Evolutionary conservation across 2,113 vertebrate species (phyloP).

Genomic region (Sylvietta virens): DNA sequence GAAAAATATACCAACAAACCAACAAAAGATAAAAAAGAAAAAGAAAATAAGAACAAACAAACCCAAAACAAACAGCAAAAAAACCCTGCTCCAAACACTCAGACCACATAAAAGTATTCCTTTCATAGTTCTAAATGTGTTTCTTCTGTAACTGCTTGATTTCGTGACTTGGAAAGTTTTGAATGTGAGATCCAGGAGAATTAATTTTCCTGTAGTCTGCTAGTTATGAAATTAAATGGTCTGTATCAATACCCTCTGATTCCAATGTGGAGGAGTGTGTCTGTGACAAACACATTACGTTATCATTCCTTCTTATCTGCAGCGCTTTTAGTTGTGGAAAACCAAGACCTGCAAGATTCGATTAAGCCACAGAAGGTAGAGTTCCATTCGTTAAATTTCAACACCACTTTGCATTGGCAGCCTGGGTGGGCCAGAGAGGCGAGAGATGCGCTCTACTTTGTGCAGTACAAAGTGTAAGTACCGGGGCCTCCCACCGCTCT

Average conservation of each 20-base stretch:
- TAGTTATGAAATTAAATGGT: not conserved
- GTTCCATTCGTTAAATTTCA: constrained; percentile 69
- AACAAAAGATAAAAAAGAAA: not conserved
- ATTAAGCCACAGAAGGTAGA: constrained; percentile 58
- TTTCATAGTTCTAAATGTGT: not conserved
- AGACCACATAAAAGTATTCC: not conserved
- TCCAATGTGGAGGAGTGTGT: fast-evolving
- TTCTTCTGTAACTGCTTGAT: not conserved
- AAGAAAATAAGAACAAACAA: not conserved
- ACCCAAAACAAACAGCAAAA: not conserved
- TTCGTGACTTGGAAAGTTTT: not conserved
- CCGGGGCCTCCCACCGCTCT: fast-evolving
- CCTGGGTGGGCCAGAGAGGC: constrained; percentile 1
- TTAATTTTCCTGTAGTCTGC: not conserved
- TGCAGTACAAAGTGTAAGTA: constrained; percentile 77
- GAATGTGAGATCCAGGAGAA: not conserved
- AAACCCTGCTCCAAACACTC: not conserved
- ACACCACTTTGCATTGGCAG: constrained; percentile 67
- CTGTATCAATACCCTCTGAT: not conserved
- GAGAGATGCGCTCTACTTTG: constrained; percentile 54
- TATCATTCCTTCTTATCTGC: not conserved
- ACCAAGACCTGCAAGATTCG: not conserved
- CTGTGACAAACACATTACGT: not conserved
- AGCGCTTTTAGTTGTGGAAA: constrained; percentile 7
- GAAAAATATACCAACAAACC: not conserved